phyloP scores from a whole-genome alignment of 1,140 invertebrate genomes.

The Hyles euphorbiae region DNA sequence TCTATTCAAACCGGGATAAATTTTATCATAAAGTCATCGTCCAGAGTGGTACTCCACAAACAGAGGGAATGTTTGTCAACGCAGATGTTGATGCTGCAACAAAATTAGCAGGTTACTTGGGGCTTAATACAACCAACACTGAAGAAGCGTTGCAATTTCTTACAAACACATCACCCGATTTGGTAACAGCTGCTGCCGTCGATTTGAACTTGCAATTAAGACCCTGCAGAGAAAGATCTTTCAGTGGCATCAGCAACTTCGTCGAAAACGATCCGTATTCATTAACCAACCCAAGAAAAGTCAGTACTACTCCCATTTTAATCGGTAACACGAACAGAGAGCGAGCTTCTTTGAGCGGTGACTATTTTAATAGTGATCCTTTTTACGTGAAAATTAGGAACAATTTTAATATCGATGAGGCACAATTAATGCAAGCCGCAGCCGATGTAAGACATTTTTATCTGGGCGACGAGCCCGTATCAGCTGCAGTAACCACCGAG shows the following conservation, averaged over 20 bases:
- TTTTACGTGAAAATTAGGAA: constrained; percentile 48
- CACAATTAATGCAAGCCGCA: constrained; percentile 33
- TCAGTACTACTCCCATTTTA: constrained; percentile 50
- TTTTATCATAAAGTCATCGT: constrained; percentile 57
- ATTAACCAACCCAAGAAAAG: constrained; percentile 47
- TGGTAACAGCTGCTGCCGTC: constrained; percentile 43
- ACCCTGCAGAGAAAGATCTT: constrained; percentile 58
- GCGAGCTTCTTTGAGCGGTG: constrained; percentile 23
- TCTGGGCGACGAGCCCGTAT: constrained; percentile 50
- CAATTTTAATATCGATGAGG: constrained; percentile 51
- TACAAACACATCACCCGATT: constrained; percentile 26
- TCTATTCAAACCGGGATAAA: constrained; percentile 56
- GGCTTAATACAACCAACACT: constrained; percentile 43
- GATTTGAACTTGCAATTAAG: constrained; percentile 43
- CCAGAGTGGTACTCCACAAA: constrained; percentile 58
- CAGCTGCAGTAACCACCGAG: constrained; percentile 27
- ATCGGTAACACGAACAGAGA: constrained; percentile 57
- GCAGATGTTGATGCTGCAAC: constrained; percentile 44
- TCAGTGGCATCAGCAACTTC: constrained; percentile 56
- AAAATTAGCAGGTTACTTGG: constrained; percentile 52
- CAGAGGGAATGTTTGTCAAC: constrained; percentile 46
- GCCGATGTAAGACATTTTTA: constrained; percentile 50
- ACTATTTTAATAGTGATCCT: constrained; percentile 49
- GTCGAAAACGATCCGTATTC: constrained; percentile 50
- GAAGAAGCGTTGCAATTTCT: constrained; percentile 51